Evolutionary conservation across 2,888 invertebrate species (phyloP), one percentile per base, ranked within the genome.

Genomic region (Dioctria rufipes): DNA sequence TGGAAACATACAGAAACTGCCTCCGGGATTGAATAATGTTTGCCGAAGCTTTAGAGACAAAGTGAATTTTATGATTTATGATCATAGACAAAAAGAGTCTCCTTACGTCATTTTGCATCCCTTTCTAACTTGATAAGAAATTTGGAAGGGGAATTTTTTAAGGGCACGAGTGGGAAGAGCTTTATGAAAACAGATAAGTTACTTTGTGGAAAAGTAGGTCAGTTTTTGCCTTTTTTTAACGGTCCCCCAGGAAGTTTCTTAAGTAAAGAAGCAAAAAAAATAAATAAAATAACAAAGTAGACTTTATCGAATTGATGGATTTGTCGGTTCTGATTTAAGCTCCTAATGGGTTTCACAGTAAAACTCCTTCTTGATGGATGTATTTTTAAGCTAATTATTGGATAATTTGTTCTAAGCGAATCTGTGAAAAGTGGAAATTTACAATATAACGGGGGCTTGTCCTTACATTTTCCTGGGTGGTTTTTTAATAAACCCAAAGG

Each of bases 101-200:
- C 11, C 54, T 54, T 11, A 54, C n/a, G 54, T 54, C n/a, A n/a
- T n/a, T 11, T 11, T 54, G 9, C 11, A 54, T 54, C 54, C 54
- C 11, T 54, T 54, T 54, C 54, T 9, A 54, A 54, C 9, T 11
- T 4, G 54, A 54, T 54, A 54, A 54, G 5, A 54, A 54, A 54
- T 54, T 54, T 54, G 54, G 54, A 54, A 6, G 43, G 40, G 5
- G 67, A 67, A 67, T 43, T 67, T 13, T 67, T 46, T 69, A 51
- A n/a, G n/a, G n/a, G n/a, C n/a, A n/a, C n/a, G n/a, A n/a, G 51
- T 51, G 25, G 49, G 8, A n/a, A n/a, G n/a, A 69, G 49, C n/a
- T 69, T 69, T 69, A 69, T 69, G 69, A 69, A 69, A 69, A 69
- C 51, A 69, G 51, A 69, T 46, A 69, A 69, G 69, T 69, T 69